A percentile compares a stretch with the other conserved stretches of the same genome.
These are phyloP conservation scores for Cebus imitator DNA, from an alignment of 2,113 vertebrate species.

Conservation along the genomic window DNA sequence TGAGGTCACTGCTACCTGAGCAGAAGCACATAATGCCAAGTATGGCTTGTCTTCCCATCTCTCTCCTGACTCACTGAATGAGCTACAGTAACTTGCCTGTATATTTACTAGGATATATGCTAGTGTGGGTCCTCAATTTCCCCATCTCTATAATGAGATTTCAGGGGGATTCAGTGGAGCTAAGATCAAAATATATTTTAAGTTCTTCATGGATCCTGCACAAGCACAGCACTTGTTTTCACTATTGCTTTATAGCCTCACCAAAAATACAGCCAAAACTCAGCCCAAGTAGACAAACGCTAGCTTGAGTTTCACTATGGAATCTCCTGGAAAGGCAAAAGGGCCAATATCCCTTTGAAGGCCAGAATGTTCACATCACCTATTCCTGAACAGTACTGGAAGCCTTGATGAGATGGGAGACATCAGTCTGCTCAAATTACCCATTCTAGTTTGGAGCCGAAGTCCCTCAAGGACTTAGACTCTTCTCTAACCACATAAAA, in stretches of 20 bases:
- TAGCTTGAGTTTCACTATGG: slow-evolving; percentile 11
- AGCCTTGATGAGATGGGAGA: not conserved
- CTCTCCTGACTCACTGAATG: not conserved
- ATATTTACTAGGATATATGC: not conserved
- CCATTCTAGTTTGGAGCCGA: slow-evolving; percentile 5
- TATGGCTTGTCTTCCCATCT: not conserved
- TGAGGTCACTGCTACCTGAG: not conserved
- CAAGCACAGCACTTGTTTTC: not conserved
- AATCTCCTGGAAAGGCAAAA: slow-evolving; percentile 36
- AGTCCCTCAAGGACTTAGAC: not conserved
- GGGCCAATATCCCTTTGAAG: not conserved
- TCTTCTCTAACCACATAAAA: not conserved
- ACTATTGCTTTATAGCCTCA: not conserved
- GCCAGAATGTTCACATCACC: not conserved
- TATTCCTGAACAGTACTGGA: not conserved
- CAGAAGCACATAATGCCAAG: not conserved
- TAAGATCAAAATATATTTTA: slow-evolving; percentile 18
- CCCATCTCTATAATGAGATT: not conserved
- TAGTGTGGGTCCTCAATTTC: not conserved
- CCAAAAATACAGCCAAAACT: not conserved
- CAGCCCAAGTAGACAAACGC: not conserved
- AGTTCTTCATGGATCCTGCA: slow-evolving; percentile 21
- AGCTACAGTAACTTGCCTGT: not conserved
- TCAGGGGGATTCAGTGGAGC: not conserved
- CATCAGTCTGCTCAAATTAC: not conserved